Evolutionary conservation across 2,797 vertebrate species (phyloP).

Genomic region (Cygnus olor): DNA sequence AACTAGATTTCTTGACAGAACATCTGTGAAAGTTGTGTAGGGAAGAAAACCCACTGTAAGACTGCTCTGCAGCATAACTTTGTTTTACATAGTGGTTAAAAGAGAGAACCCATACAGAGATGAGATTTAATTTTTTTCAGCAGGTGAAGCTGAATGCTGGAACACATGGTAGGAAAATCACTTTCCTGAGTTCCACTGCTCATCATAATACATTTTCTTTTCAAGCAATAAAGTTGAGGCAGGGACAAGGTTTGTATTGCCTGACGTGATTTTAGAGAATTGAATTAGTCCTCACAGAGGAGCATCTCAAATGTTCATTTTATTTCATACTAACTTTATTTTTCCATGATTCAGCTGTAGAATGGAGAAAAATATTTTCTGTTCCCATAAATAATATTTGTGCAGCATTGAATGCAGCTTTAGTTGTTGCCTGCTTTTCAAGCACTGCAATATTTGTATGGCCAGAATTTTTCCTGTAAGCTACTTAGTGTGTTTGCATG

Average conservation of each 20-base stretch:
- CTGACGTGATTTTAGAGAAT: neutral
- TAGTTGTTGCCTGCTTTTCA: neutral
- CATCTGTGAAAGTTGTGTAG: neutral
- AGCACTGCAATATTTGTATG: neutral
- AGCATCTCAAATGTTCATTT: neutral
- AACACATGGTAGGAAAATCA: neutral
- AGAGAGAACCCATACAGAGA: neutral
- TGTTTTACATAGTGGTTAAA: neutral
- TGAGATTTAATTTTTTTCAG: neutral
- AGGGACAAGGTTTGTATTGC: neutral
- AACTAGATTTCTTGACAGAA: neutral
- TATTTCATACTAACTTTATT: neutral
- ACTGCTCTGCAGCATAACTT: neutral
- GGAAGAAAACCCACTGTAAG: neutral
- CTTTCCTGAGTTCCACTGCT: neutral
- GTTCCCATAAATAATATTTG: neutral
- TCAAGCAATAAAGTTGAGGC: neutral
- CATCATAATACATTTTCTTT: neutral
- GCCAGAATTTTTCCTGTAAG: neutral
- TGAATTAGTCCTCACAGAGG: neutral
- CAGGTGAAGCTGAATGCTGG: neutral
- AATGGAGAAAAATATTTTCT: neutral
- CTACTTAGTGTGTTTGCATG: neutral
- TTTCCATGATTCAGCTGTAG: neutral
- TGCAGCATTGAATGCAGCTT: neutral